These are phyloP conservation scores for Piscicola geometra DNA, from an alignment of 2,888 invertebrate species.

Conservation along the genomic window DNA sequence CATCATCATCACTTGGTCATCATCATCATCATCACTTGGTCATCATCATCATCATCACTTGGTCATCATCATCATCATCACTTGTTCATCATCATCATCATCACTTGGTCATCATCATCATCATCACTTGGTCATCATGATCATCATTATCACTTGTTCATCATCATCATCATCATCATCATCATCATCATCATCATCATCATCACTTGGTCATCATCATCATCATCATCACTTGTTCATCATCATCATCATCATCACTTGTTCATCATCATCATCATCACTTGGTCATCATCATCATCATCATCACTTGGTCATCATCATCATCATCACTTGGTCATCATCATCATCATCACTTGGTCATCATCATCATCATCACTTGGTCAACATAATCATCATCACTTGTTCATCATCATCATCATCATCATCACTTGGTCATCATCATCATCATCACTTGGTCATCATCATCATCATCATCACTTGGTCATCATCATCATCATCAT, in stretches of 20 bases:
- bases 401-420: slow-evolving; percentile 19
- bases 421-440: too few relatives aligned
- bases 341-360: slow-evolving; percentile 50
- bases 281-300: slow-evolving; percentile 50
- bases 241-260: too few relatives aligned
- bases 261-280: slow-evolving; percentile 31
- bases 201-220: slow-evolving; percentile 57
- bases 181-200: slow-evolving; percentile 28
- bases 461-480: too few relatives aligned
- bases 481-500: slow-evolving; percentile 50
- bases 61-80: too few relatives aligned
- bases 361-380: slow-evolving; percentile 22
- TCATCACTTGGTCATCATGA: slow-evolving; percentile 25
- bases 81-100: slow-evolving; percentile 29
- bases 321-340: slow-evolving; percentile 14
- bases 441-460: too few relatives aligned
- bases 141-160: slow-evolving; percentile 22
- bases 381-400: slow-evolving; percentile 13
- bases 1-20: too few relatives aligned
- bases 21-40: too few relatives aligned
- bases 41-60: slow-evolving; percentile 10
- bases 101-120: slow-evolving; percentile 28
- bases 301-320: slow-evolving; percentile 50
- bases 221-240: slow-evolving; percentile 54
- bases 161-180: slow-evolving; percentile 55